Evolutionary conservation across 2,797 vertebrate species (phyloP), one percentile per base, ranked within the genome.

Genomic region (Argyrosomus regius): DNA sequence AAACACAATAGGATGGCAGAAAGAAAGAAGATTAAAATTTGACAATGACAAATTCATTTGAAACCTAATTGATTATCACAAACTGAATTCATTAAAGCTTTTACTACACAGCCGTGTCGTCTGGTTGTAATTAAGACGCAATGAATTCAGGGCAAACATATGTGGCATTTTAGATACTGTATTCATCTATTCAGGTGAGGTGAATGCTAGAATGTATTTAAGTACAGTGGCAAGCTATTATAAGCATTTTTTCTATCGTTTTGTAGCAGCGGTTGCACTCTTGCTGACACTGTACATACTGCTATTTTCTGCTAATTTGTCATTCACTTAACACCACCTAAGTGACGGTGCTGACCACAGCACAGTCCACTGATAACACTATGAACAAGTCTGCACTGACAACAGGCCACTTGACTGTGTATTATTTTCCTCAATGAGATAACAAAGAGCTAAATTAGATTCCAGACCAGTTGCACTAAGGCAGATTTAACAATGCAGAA

Each of bases 41-140:
- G 73, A 90, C 88, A 80, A 70, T 83, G 85, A 89, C 72, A 87
- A 84, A 88, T 86, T 85, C 35, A 89, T 92, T 81, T 72, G 24
- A 85, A 89, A 69, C 66, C 74, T 84, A 85, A 88, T 84, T 89
- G 84, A 86, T 91, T 57, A 88, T 85, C 72, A 80, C 59, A 78
- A 87, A 81, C 72, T 57, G 76, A 85, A 88, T 87, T 77, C 77
- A 88, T 89, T 76, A 82, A 46, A 72, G 61, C 63, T 67, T 78
- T 81, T 52, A 57, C 67, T 74, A 35, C 64, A 80, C 13, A 2
- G 74, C 28, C 3, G 13, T 46, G 41, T 57, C 1, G 45, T 3
- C 75, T 78, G 73, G 26, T 59, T 85, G 54, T 80, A 85, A 85
- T 88, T 89, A 82, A 72, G 72, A 80, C 46, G 59, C 76, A 74